phyloP scores from a whole-genome alignment of 2,113 vertebrate species.

The Otus sunia region DNA sequence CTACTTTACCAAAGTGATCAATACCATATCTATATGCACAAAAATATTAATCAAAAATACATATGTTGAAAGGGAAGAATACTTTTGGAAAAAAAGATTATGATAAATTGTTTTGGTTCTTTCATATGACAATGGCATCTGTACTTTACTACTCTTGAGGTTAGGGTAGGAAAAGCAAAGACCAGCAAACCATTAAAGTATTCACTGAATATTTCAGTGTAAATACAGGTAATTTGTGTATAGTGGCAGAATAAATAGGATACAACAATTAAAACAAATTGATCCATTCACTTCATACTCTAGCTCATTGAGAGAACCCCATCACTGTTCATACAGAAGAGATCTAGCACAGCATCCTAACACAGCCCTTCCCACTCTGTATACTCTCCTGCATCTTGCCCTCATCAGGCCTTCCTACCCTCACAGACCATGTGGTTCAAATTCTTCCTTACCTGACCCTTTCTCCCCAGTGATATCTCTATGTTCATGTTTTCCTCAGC shows the following conservation, averaged over 20 bases:
- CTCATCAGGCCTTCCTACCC: background rate
- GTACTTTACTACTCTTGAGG: background rate
- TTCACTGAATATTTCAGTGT: background rate
- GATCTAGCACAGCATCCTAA: background rate
- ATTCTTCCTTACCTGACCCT: background rate
- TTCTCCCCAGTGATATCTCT: background rate
- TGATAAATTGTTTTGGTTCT: background rate
- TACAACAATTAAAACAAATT: background rate
- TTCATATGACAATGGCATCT: background rate
- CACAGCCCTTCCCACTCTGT: background rate
- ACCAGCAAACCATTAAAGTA: background rate
- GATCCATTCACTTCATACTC: background rate
- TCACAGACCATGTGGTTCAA: background rate
- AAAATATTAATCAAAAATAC: background rate
- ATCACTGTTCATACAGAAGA: background rate
- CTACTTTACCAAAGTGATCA: background rate
- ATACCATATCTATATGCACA: background rate
- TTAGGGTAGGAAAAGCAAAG: background rate
- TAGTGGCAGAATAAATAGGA: background rate
- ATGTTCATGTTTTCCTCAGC: background rate
- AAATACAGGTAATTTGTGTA: background rate
- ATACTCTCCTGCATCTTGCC: background rate
- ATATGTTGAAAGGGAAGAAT: background rate
- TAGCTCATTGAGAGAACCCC: background rate
- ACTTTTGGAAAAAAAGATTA: background rate